Evolutionary conservation across 2,797 vertebrate genomes (phyloP), one percentile per base, ranked within the genome.

Genomic region (Ammospiza maritima): DNA sequence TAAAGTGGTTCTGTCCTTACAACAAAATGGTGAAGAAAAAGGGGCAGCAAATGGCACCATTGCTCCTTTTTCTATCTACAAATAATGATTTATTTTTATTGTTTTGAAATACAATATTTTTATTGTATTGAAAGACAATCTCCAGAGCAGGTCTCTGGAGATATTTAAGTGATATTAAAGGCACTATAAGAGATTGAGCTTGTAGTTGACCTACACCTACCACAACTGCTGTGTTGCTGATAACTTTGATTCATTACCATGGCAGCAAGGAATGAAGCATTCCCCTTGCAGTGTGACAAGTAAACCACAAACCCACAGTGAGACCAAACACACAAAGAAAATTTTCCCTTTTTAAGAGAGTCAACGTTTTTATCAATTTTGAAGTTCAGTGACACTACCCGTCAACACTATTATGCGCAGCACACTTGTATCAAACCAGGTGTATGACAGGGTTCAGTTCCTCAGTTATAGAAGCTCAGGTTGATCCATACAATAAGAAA

Each of bases 391-490:
- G 25, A 47, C 10, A 12, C n/a, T 56, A 22, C 44, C 19, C 36
- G 14, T 29, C 11, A 2, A 19, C 69, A 34, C 44, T 38, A 23
- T 11, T 16, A 30, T 0, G 19, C 21, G 42, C 16, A 79, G 40
- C 3, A 65, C 17, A 50, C 0, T 0, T 5, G 13, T 1, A 20
- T 56, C 48, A 64, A 81, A 54, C 22, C 10, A 51, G 25, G 5
- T 13, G 29, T 6, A 32, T 0, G 15, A 29, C 10, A 58, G 51
- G 26, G 66, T 67, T 54, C 56, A 34, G 1, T 5, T 56, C 25
- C 82, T 74, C 65, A 21, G 48, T 21, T 47, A 53, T 3, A 71
- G 40, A 19, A 77, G 34, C 30, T 75, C 29, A 54, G 34, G 50
- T 64, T 29, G 26, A 71, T 26, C 53, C 1, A 1, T 15, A 17